These are phyloP conservation scores for Bubo scandiacus DNA, from an alignment of 2,113 vertebrate species.

Conservation along the genomic window DNA sequence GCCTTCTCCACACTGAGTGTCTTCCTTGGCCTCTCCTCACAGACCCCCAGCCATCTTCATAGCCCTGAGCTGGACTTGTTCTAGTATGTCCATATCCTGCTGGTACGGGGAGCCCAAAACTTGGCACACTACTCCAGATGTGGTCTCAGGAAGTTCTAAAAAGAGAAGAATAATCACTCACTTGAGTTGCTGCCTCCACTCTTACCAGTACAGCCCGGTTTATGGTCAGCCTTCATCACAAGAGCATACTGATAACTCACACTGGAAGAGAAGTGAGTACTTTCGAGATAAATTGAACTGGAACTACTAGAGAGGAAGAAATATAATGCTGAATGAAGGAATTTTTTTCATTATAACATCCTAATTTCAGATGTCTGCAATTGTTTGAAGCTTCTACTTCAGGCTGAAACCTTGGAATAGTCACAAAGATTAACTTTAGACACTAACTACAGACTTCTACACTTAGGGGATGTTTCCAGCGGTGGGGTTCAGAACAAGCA, in stretches of 20 bases:
- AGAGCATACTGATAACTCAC: neutral
- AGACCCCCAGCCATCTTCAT: neutral
- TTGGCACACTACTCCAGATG: neutral
- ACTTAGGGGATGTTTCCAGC: neutral
- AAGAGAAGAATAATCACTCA: neutral
- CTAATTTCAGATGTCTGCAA: neutral
- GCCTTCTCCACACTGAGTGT: neutral
- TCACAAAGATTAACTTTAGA: neutral
- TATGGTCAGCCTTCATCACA: neutral
- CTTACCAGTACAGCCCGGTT: neutral
- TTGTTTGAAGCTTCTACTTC: neutral
- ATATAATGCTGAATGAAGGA: neutral
- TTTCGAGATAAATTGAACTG: neutral
- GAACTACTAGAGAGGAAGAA: neutral
- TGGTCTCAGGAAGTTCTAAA: neutral
- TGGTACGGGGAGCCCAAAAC: neutral
- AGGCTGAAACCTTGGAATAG: neutral
- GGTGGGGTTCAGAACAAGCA: neutral
- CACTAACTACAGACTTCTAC: neutral
- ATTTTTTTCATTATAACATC: neutral
- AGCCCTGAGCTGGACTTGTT: neutral
- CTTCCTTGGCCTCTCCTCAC: neutral
- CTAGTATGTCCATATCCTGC: neutral
- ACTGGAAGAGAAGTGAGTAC: neutral
- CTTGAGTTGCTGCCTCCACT: neutral